These are phyloP conservation scores for Notoglanidium macrostoma DNA, from an alignment of 2,797 vertebrate genomes.

Conservation along the genomic window DNA sequence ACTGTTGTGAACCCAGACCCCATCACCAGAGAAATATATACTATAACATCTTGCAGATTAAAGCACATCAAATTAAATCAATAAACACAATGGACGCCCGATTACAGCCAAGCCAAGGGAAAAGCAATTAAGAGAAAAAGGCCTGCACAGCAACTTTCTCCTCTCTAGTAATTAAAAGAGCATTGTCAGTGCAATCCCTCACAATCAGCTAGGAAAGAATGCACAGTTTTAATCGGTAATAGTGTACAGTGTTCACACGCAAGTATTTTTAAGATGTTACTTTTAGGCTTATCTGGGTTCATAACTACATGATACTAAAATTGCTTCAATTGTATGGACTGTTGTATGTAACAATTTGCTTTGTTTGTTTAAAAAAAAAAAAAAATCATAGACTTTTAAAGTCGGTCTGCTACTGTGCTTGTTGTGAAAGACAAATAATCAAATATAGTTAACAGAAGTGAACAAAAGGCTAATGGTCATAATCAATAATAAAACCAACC, in stretches of 20 bases:
- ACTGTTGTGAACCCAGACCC: slow-evolving; percentile 52
- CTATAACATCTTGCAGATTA: slow-evolving; percentile 80
- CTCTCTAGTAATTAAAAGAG: slow-evolving; percentile 84
- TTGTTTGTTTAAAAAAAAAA: not conserved
- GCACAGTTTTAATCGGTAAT: slow-evolving; percentile 48
- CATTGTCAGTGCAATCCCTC: slow-evolving; percentile 79
- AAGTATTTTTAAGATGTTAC: slow-evolving; percentile 17
- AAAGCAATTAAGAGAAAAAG: slow-evolving; percentile 84
- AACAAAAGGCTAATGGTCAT: not conserved
- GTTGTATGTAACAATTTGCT: not conserved
- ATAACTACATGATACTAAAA: not conserved
- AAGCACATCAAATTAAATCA: slow-evolving; percentile 82
- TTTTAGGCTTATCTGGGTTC: not conserved
- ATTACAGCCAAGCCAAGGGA: slow-evolving; percentile 79
- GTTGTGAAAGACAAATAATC: not conserved
- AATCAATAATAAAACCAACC: slow-evolving; percentile 7
- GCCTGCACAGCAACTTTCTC: slow-evolving; percentile 81
- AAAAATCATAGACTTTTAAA: not conserved
- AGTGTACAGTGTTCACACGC: slow-evolving; percentile 12
- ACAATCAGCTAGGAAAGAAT: slow-evolving; percentile 77
- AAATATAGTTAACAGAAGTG: not conserved
- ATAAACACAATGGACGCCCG: slow-evolving; percentile 80
- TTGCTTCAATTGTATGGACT: not conserved
- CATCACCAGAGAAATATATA: slow-evolving; percentile 72
- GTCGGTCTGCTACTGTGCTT: not conserved